Base-by-base conservation (phyloP, 2,888 invertebrate species). In the Lordiphosa fenestrarum region DNA sequence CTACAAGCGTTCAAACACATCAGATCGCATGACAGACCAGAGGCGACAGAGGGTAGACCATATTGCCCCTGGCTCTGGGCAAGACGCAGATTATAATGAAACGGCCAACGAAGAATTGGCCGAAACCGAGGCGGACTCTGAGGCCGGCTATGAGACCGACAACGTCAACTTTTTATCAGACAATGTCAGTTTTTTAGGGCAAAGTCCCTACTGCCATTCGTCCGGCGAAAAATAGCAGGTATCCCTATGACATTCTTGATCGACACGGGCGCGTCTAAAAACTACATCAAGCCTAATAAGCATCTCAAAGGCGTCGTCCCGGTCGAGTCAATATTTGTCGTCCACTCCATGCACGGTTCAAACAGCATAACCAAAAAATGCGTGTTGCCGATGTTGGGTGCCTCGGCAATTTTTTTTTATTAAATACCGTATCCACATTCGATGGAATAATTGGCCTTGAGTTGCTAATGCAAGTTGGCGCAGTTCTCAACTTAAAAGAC, bases 361-460 rank as follows among this genome's bases (percentile, higher is more conserved):
- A 30, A 30, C 3, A 30, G 30, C 9, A 30, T 10, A 9, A 30
- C 30, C 9, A 30, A 30, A 10, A 30, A 10, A 30, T 30, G 9
- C 10, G 9, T 30, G 3, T 10, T 30, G 30, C 9, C 30, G 10
- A 30, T 30, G 30, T 30, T 10, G 9, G 9, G 30, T 2, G 30
- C 9, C 0, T 30, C 30, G 10, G 10, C 19, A 39, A 9, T 19
- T 15, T 39, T 39, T 39, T 39, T 10, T 5, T 19, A 39, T 10
- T 39, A 9, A 15, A 39, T 19, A 19, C 13, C 10, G 7, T 15
- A 7, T 39, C 39, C 19, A 39, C 39, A 9, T 39, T 39, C 19
- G 19, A 39, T 39, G 39, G 15, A 7, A 39, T 19, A 13, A 39
- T 39, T 39, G 39, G 39, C 0, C 39, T 39, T 7, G 39, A 39